These are phyloP conservation scores for Chroicocephalus ridibundus DNA, from an alignment of 2,113 vertebrate species.

Conservation along the genomic window DNA sequence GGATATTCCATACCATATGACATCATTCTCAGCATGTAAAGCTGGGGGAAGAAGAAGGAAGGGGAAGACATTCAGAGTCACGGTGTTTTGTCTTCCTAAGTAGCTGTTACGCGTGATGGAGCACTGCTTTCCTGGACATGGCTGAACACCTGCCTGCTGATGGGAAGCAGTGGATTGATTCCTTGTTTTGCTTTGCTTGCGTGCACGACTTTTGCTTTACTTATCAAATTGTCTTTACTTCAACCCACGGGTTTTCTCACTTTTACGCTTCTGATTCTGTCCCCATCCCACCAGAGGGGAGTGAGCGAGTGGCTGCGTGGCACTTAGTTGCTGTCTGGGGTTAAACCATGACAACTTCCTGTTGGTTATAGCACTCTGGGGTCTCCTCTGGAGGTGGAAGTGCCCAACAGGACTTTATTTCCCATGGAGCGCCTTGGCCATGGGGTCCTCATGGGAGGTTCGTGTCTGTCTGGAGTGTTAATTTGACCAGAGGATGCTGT, in stretches of 20 bases:
- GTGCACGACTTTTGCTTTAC: neutral
- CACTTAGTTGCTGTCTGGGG: neutral
- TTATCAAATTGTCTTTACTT: neutral
- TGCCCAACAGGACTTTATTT: neutral
- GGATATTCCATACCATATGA: neutral
- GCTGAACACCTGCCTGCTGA: neutral
- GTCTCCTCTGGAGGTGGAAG: neutral
- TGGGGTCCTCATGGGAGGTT: neutral
- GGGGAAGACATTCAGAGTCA: neutral
- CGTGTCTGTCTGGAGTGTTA: neutral
- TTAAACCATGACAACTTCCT: neutral
- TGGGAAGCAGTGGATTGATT: neutral
- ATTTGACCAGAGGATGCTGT: neutral
- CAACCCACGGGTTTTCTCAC: neutral
- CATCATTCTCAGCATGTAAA: neutral
- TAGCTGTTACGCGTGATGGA: neutral
- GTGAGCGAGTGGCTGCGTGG: neutral
- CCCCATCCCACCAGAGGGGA: no score
- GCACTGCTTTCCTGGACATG: neutral
- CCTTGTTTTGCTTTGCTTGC: neutral
- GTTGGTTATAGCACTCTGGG: neutral
- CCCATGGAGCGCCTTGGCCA: neutral
- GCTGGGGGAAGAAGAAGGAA: neutral
- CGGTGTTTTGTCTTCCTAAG: neutral
- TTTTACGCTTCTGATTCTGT: neutral